Evolutionary conservation across 2,888 invertebrate species (phyloP), one percentile per base, ranked within the genome.

Genomic region (Carpatolechia fugitivella): DNA sequence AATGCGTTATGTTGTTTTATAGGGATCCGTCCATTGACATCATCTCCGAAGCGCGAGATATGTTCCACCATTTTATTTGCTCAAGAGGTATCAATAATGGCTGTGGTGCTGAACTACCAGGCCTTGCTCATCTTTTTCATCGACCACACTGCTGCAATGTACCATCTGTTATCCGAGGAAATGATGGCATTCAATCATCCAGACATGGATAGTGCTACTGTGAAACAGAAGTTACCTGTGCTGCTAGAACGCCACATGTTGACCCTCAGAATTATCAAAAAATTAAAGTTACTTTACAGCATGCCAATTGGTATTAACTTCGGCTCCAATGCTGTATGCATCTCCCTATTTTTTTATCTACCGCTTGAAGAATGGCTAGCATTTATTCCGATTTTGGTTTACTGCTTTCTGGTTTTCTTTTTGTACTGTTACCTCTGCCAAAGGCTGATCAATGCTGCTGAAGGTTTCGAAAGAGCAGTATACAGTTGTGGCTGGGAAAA

Each of bases 401-500:
- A 85, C 53, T 82, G 85, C 55, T 76, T 82, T 52, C 38, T 80
- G 0, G 75, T 79, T 0, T 85, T 85, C 60, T 88, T 88, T 56
- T 60, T 88, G 14, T 88, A 88, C 56, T 87, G 86, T 60, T 82
- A 76, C 36, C 68, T 87, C 0, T 76, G 88, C 59, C 89, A 89
- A 58, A 69, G 69, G 24, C 58, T 88, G 57, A 77, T 80, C 1
- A 78, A 85, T 56, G 80, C 82, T 3, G 75, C 87, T 0, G 82
- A 83, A 57, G 54, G 57, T 1, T 88, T 85, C 44, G 85, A 82
- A 56, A 72, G 59, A 3, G 72, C 85, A 0, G 76, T 86, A 0
- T 88, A 86, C 55, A 67, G 77, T 40, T 87, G 89, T 58, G 88
- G 88, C 0, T 89, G 89, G 89, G 86, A 89, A 60, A 80, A 78